phyloP scores from a whole-genome alignment of 2,113 vertebrate species.

The Girardinichthys multiradiatus region DNA sequence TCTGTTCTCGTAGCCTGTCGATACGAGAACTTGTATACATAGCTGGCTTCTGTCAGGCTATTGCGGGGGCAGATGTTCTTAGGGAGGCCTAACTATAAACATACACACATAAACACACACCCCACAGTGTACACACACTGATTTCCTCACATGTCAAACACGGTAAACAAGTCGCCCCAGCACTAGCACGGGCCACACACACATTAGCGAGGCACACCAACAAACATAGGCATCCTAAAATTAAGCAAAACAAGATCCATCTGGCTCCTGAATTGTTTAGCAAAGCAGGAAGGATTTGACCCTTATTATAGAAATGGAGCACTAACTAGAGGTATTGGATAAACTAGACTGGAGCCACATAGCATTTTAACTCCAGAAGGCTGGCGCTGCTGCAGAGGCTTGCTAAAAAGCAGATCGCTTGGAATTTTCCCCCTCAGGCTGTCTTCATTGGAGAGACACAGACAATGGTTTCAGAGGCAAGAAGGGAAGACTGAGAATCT shows the following conservation, averaged over 20 bases:
- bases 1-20: constrained; percentile 1
- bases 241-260: constrained; percentile 71
- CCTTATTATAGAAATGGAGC: constrained; percentile 61
- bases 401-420: constrained; percentile 54
- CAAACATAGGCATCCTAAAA: constrained; percentile 69
- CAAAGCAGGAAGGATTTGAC: constrained; percentile 68
- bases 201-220: constrained; percentile 36
- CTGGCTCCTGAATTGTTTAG: constrained; percentile 72
- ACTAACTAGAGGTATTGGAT: constrained; percentile 57
- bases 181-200: constrained; percentile 56
- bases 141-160: constrained; percentile 76
- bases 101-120: constrained; percentile 69
- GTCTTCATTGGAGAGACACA: constrained; percentile 61
- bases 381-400: constrained; percentile 48
- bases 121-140: constrained; percentile 70
- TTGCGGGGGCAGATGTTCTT: constrained; percentile 72
- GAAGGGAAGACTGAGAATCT: constrained; percentile 55
- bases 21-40: constrained; percentile 47
- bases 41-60: constrained; percentile 69
- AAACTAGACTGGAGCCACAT: constrained; percentile 57
- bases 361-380: constrained; percentile 45
- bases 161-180: constrained; percentile 72
- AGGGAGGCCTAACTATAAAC: constrained; percentile 67
- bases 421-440: constrained; percentile 46
- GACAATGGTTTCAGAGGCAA: constrained; percentile 68